Conservation (phyloP, 2,797 vertebrate genomes). For the Tangara arthus region DNA sequence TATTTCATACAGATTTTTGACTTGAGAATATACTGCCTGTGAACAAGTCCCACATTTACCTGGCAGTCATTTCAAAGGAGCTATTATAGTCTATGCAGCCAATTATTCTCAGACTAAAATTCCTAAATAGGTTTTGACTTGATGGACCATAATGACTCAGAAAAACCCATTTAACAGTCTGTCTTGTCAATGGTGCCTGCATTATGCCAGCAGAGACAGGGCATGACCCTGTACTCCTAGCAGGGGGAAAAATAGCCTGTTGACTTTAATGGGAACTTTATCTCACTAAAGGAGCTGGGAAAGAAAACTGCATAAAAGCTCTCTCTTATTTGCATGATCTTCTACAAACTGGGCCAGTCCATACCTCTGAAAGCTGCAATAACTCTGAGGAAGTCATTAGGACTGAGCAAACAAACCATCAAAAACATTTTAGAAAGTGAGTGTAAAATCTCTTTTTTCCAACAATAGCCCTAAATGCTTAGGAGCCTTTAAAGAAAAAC, state of each 20-base stretch:
- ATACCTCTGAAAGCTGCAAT: slow-evolving; percentile 45
- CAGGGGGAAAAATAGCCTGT: neutral
- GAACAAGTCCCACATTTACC: slow-evolving; percentile 33
- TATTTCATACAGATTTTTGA: slow-evolving; percentile 47
- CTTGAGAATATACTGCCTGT: slow-evolving; percentile 37
- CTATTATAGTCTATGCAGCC: slow-evolving; percentile 61
- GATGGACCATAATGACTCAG: slow-evolving; percentile 75
- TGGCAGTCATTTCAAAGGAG: slow-evolving; percentile 46
- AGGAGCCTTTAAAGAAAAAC: slow-evolving; percentile 54
- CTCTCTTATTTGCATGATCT: slow-evolving; percentile 51
- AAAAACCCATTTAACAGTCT: slow-evolving; percentile 70
- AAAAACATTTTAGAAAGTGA: slow-evolving; percentile 58
- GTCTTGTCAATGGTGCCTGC: slow-evolving; percentile 74
- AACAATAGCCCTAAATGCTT: slow-evolving; percentile 41
- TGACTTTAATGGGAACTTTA: slow-evolving; percentile 25
- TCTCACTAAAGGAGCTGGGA: neutral
- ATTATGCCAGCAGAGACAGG: slow-evolving; percentile 59
- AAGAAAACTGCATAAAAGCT: slow-evolving; percentile 17
- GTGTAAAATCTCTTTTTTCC: slow-evolving; percentile 59
- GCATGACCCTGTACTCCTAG: slow-evolving; percentile 21
- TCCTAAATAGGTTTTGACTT: slow-evolving; percentile 74
- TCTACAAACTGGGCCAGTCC: slow-evolving; percentile 51
- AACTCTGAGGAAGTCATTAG: slow-evolving; percentile 61
- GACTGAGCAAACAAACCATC: slow-evolving; percentile 61
- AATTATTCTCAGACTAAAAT: slow-evolving; percentile 75